phyloP scores from a whole-genome alignment of 2,797 vertebrate genomes.

The Mus caroli region DNA sequence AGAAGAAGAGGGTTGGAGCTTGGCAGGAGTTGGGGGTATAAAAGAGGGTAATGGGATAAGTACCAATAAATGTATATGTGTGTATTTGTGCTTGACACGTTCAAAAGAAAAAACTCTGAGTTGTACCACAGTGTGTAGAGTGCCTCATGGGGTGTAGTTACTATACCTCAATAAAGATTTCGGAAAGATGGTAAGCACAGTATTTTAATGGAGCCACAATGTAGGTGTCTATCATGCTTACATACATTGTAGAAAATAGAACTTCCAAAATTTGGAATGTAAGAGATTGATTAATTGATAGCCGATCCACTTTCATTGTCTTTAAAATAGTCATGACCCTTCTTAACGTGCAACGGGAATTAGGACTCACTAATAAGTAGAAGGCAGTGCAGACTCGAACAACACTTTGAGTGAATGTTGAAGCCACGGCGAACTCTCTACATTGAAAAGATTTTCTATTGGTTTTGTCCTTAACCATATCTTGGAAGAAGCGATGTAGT shows the following conservation, averaged over 20 bases:
- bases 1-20: neutral
- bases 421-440: neutral
- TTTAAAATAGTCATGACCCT: neutral
- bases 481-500: neutral
- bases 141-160: neutral
- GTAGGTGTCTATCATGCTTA: neutral
- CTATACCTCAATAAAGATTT: neutral
- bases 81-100: neutral
- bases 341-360: neutral
- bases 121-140: neutral
- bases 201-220: neutral
- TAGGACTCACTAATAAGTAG: neutral
- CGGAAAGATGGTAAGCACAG: neutral
- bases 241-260: neutral
- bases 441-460: neutral
- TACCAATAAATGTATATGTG: neutral
- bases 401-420: conserved; percentile 22
- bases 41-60: neutral
- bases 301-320: neutral
- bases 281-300: neutral
- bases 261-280: neutral
- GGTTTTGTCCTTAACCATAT: neutral
- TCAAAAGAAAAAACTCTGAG: neutral
- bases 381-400: neutral
- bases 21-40: neutral